These are phyloP conservation scores for Podiceps cristatus DNA, from an alignment of 2,113 vertebrate genomes.

Conservation along the genomic window DNA sequence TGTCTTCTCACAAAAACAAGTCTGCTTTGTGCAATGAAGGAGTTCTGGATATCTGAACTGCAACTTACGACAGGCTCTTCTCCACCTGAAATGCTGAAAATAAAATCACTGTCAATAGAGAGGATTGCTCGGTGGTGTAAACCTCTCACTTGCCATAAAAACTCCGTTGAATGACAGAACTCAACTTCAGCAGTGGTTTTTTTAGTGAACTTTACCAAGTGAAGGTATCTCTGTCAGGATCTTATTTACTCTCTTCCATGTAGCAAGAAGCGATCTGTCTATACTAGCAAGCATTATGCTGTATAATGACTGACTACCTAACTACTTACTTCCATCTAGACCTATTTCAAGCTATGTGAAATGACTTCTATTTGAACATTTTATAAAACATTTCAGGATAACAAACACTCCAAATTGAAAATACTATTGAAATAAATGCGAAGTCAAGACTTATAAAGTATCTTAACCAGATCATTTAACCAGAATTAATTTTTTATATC, in stretches of 20 bases:
- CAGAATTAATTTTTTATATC: not conserved
- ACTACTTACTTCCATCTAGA: not conserved
- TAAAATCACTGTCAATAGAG: not conserved
- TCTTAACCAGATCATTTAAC: not conserved
- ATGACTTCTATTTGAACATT: not conserved
- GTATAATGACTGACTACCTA: not conserved
- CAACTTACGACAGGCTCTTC: not conserved
- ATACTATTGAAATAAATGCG: not conserved
- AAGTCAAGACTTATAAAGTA: not conserved
- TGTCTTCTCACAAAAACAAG: not conserved
- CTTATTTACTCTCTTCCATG: not conserved
- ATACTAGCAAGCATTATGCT: not conserved
- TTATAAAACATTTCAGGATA: not conserved
- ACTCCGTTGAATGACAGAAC: not conserved
- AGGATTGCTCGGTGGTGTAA: not conserved
- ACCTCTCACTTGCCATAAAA: not conserved
- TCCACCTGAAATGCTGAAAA: not conserved
- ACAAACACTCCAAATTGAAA: not conserved
- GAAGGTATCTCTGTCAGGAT: not conserved
- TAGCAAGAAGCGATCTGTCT: not conserved
- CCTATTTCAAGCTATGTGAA: not conserved
- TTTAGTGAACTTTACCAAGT: not conserved
- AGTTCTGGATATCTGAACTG: not conserved
- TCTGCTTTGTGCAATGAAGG: not conserved
- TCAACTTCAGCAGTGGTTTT: not conserved